phyloP scores from a whole-genome alignment of 1,140 invertebrate genomes.

The Musca vetustissima region DNA sequence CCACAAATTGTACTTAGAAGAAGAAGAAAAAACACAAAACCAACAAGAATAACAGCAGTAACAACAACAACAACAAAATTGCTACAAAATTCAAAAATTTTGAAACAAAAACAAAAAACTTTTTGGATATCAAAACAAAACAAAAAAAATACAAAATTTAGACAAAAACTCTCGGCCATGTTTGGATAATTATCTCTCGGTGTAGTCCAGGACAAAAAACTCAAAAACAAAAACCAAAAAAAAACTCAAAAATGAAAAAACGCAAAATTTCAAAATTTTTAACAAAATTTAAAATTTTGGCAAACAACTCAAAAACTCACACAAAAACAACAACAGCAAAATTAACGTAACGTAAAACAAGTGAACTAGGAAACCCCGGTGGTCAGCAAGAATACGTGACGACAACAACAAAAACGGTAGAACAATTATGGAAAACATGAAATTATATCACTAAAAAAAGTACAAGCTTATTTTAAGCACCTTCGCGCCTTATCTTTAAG shows the following conservation, averaged over 20 bases:
- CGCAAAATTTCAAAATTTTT: slow-evolving; percentile 29
- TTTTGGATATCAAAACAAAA: slow-evolving; percentile 30
- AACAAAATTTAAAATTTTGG: slow-evolving; percentile 31
- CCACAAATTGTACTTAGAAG: slow-evolving; percentile 44
- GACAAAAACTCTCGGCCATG: slow-evolving; percentile 52
- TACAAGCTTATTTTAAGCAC: slow-evolving; percentile 74
- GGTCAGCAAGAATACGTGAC: slow-evolving; percentile 26
- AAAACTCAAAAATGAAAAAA: slow-evolving; percentile 32
- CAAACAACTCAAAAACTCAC: slow-evolving; percentile 3
- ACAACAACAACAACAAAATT: slow-evolving; percentile 17
- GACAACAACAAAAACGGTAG: slow-evolving; percentile 17
- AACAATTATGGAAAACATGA: slow-evolving; percentile 29
- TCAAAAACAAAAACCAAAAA: slow-evolving; percentile 37
- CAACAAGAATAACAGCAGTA: too few relatives aligned
- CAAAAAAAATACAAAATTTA: slow-evolving; percentile 31
- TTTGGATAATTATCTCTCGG: slow-evolving; percentile 56
- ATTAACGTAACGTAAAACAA: too few relatives aligned
- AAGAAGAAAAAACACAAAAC: too few relatives aligned
- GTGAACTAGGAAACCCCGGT: background rate
- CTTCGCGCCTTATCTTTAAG: slow-evolving; percentile 71
- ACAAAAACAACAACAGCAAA: too few relatives aligned
- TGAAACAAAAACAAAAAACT: slow-evolving; percentile 40
- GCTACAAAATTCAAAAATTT: slow-evolving; percentile 27
- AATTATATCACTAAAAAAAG: slow-evolving; percentile 67
- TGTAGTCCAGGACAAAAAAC: slow-evolving; percentile 53